Conservation (phyloP, 2,888 invertebrate genomes). For the Caenorhabditis imperialis region DNA sequence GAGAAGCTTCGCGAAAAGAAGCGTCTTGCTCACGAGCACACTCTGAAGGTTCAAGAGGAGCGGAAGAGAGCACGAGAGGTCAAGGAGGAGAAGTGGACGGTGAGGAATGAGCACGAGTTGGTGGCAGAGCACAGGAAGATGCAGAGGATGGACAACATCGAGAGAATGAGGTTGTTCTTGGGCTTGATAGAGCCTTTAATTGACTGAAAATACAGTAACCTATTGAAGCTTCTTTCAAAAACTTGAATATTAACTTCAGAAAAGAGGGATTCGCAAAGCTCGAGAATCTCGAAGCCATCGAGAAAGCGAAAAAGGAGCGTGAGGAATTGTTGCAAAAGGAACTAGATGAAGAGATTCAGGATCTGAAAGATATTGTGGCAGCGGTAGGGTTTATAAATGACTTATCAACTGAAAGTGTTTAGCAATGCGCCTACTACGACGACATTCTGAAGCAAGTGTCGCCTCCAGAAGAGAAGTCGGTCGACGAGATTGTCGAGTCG, state of each 20-base stretch:
- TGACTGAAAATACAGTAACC: too few species aligned
- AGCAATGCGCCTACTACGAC: constrained; percentile 42
- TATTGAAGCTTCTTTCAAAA: too few species aligned
- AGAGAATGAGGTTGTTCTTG: constrained; percentile 42
- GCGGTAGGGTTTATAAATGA: not conserved
- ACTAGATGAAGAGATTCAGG: constrained; percentile 26
- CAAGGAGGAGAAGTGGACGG: constrained; percentile 49
- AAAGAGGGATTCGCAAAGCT: constrained; percentile 31
- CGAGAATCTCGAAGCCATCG: constrained; percentile 4
- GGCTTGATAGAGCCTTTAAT: not conserved
- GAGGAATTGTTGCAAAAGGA: constrained; percentile 17
- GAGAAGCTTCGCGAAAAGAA: constrained; percentile 45
- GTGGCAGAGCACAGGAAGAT: constrained; percentile 38
- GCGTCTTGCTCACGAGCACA: constrained; percentile 26
- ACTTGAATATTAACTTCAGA: constrained; percentile 19
- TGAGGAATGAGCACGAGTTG: constrained; percentile 33
- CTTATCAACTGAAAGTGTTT: not conserved
- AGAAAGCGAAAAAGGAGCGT: constrained; percentile 24
- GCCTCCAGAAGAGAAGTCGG: constrained; percentile 43
- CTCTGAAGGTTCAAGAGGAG: constrained; percentile 44
- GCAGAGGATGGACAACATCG: constrained; percentile 32
- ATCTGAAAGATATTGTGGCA: constrained; percentile 19
- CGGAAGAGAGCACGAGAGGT: constrained; percentile 36
- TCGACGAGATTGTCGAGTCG: constrained; percentile 34
- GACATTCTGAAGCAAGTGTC: constrained; percentile 48